Conservation (phyloP, 2,888 invertebrate species). For the Trichopoda pennipes region DNA sequence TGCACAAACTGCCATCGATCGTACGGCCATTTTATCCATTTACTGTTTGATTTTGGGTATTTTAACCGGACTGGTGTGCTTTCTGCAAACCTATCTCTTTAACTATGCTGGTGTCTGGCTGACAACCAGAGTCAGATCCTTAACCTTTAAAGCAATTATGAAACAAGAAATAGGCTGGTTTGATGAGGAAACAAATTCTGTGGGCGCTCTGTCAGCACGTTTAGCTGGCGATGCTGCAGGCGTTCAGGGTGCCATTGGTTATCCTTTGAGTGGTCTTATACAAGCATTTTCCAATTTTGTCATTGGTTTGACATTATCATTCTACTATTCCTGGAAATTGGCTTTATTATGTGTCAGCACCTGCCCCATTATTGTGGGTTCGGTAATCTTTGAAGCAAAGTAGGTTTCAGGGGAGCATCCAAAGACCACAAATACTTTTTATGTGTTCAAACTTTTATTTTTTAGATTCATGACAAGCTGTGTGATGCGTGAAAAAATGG, state of each 20-base stretch:
- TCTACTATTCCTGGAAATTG: conserved; percentile 87
- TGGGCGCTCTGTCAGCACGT: conserved; percentile 86
- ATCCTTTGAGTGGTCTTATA: conserved; percentile 85
- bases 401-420: conserved; percentile 62
- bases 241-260: conserved; percentile 88
- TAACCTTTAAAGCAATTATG: conserved; percentile 85
- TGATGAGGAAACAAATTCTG: conserved; percentile 85
- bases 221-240: conserved; percentile 88
- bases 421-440: background rate
- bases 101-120: conserved; percentile 89
- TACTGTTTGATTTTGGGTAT: conserved; percentile 85
- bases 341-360: conserved; percentile 85
- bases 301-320: conserved; percentile 84
- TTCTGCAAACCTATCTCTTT: conserved; percentile 88
- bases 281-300: conserved; percentile 86
- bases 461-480: conserved; percentile 83
- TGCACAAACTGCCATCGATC: conserved; percentile 82
- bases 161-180: conserved; percentile 89
- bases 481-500: conserved; percentile 84
- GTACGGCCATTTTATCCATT: conserved; percentile 84
- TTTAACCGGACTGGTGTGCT: conserved; percentile 85
- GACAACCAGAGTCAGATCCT: conserved; percentile 84
- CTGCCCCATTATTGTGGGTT: conserved; percentile 86
- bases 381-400: conserved; percentile 86
- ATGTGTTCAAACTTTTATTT: background rate